A percentile compares a stretch with the other conserved stretches of the same genome.
Evolutionary conservation across 2,797 vertebrate genomes (phyloP).

Genomic region (Cyprinella venusta): DNA sequence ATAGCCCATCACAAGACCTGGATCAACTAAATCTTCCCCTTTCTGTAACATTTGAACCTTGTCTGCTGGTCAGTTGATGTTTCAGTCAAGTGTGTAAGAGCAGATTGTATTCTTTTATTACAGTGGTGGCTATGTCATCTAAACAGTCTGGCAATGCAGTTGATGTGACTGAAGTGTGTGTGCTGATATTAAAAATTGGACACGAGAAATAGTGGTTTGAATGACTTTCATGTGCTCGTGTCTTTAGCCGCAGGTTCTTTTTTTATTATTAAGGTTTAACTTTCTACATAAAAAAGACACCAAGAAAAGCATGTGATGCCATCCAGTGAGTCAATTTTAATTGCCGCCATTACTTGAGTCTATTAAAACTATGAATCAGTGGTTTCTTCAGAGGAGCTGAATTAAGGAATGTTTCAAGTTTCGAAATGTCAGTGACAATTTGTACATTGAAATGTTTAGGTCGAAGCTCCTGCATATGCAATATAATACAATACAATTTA

Average conservation of each 20-base stretch:
- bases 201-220: neutral
- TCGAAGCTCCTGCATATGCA: too few species aligned
- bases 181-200: neutral
- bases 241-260: neutral
- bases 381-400: constrained; percentile 14
- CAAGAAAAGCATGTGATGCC: constrained; percentile 44
- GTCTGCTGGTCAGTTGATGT: constrained; percentile 9
- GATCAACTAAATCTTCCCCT: constrained; percentile 18
- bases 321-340: neutral
- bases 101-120: neutral
- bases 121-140: neutral
- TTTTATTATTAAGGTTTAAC: neutral
- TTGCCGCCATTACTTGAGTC: constrained; percentile 18
- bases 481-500: too few species aligned
- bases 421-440: too few species aligned
- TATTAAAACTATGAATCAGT: constrained; percentile 27
- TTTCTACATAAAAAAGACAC: constrained; percentile 4
- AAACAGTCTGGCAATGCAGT: neutral
- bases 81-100: constrained; percentile 1
- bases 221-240: neutral
- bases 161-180: neutral
- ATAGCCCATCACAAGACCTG: constrained; percentile 52
- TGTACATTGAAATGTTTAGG: too few species aligned
- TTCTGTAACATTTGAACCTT: neutral
- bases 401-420: neutral